phyloP scores from a whole-genome alignment of 2,888 invertebrate species.

The Cremastinae sp. region DNA sequence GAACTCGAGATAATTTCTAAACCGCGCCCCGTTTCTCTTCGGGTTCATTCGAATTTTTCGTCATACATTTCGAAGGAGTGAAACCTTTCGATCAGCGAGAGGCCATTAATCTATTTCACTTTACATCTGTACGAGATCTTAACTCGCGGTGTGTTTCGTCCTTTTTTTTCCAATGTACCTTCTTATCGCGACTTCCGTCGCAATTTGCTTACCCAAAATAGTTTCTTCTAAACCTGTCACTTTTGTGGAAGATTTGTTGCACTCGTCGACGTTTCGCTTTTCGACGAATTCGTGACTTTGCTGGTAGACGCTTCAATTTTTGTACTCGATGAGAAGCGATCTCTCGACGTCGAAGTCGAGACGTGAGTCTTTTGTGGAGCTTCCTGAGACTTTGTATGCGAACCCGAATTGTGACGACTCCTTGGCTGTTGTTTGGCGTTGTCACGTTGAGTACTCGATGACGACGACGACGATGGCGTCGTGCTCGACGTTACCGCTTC shows the following conservation, averaged over 20 bases:
- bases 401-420: slow-evolving; percentile 73
- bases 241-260: slow-evolving; percentile 51
- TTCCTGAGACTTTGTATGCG: slow-evolving; percentile 72
- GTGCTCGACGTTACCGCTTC: slow-evolving; percentile 57
- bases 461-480: slow-evolving; percentile 46
- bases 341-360: slow-evolving; percentile 39
- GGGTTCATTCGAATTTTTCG: slow-evolving; percentile 4
- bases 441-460: slow-evolving; percentile 70
- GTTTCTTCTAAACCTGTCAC: slow-evolving; percentile 49
- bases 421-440: slow-evolving; percentile 71
- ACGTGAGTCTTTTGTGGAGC: slow-evolving; percentile 62
- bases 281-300: background rate
- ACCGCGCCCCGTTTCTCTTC: slow-evolving; percentile 27
- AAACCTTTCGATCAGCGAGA: background rate
- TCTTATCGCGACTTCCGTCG: background rate
- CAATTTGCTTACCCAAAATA: slow-evolving; percentile 56
- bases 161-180: slow-evolving; percentile 11
- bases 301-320: slow-evolving; percentile 41
- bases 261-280: slow-evolving; percentile 9
- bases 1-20: slow-evolving; percentile 49
- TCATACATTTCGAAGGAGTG: slow-evolving; percentile 5
- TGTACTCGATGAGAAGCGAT: slow-evolving; percentile 41
- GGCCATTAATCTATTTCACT: background rate
- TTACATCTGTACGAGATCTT: background rate
- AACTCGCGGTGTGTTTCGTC: background rate